Evolutionary conservation across 2,888 invertebrate species (phyloP), one percentile per base, ranked within the genome.

Genomic region (Lottia scabra): DNA sequence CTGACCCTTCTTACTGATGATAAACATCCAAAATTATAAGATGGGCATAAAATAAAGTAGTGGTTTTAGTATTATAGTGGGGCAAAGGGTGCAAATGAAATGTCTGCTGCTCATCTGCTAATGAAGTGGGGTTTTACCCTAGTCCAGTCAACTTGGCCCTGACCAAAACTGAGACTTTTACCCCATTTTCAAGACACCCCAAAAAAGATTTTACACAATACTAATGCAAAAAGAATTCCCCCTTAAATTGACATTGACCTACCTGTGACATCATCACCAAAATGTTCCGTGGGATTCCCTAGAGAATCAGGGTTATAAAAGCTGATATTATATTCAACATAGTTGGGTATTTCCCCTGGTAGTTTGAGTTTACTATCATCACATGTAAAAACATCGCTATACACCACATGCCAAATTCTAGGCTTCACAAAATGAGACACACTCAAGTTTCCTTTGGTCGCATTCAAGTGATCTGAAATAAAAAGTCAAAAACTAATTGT

Each of bases 251-350:
- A 38, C 38, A 1, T 10, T 38, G 38, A 38, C 71, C 46, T 73
- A 87, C 87, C 87, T 74, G 86, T 83, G 73, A 87, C 87, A 67
- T 87, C 87, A 80, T 84, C 85, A 69, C 87, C 85, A 69, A 87
- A 87, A 71, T 87, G 87, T 75, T 86, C 85, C 27, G 83, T 81
- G 8, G 87, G 86, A 74, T 86, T 86, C 6, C 85, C 86, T 16
- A 87, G 71, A 16, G 82, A 79, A 74, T 87, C 87, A 26, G 87
- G 87, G 70, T 87, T 87, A 2, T 85, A 73, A 46, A 87, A 75
- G 30, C 83, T 76, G 64, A 87, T 77, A 16, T 79, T 78, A 66
- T 84, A 87, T 63, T 80, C 70, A 12, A 87, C 78, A 68, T 75
- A 81, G 76, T 84, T 84, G 4, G 81, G 76, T 26, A 72, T 63